Evolutionary conservation across 2,888 invertebrate species (phyloP).

Genomic region (Phalangium opilio): DNA sequence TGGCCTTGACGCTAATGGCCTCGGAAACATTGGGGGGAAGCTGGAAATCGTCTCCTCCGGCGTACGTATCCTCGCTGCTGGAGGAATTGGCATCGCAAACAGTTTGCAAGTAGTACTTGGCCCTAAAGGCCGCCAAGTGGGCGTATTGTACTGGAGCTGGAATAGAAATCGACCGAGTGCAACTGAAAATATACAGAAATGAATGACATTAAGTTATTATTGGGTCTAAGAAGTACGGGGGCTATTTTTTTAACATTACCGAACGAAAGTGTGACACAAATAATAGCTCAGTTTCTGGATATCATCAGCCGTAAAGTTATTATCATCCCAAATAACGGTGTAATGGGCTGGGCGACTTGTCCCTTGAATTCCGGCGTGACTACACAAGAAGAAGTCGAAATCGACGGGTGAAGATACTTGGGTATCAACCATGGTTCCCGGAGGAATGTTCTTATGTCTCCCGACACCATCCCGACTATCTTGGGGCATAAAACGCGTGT

Average conservation of each 20-base stretch:
- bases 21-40: no score
- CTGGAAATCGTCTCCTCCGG: no score
- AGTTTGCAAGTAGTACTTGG: not conserved
- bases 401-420: constrained; percentile 70
- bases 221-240: no score
- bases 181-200: constrained; percentile 8
- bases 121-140: constrained; percentile 19
- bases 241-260: no score
- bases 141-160: constrained; percentile 28
- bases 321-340: constrained; percentile 21
- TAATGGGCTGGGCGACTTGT: constrained; percentile 20
- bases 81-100: no score
- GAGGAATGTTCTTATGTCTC: constrained; percentile 49
- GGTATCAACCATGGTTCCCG: constrained; percentile 74
- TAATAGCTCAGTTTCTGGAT: constrained; percentile 20
- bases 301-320: constrained; percentile 18
- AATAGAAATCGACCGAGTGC: constrained; percentile 24
- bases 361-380: constrained; percentile 40
- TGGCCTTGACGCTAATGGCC: no score
- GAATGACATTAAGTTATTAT: no score
- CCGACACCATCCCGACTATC: constrained; percentile 22
- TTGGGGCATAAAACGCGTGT: constrained; percentile 46
- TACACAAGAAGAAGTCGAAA: constrained; percentile 73
- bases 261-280: constrained; percentile 24
- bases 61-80: no score